A percentile compares a stretch with the other conserved stretches of the same genome.
Conservation (phyloP, 2,797 vertebrate genomes). For the Notoglanidium macrostoma region DNA sequence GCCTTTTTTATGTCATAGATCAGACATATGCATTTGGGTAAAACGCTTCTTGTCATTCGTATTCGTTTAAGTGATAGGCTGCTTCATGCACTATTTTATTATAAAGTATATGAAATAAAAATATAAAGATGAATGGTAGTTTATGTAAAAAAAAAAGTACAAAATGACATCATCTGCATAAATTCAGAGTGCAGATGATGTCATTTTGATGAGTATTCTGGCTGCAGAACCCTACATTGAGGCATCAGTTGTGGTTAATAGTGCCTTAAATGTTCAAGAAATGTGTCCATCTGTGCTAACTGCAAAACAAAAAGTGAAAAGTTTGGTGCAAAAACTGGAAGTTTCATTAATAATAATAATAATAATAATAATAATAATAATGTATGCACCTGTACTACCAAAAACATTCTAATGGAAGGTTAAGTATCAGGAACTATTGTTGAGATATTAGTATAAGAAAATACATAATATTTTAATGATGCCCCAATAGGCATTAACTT, state of each 20-base stretch:
- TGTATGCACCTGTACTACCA: neutral
- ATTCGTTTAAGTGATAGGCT: neutral
- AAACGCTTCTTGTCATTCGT: neutral
- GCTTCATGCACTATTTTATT: neutral
- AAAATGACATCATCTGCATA: neutral
- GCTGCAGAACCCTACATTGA: neutral
- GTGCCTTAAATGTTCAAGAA: constrained; percentile 1
- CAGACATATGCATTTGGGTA: neutral
- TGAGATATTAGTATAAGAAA: neutral
- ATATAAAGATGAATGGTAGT: neutral
- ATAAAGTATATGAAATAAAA: neutral
- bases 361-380: neutral
- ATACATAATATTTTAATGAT: neutral
- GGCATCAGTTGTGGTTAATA: constrained; percentile 1
- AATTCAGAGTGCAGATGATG: constrained; percentile 2
- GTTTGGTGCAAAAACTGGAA: neutral
- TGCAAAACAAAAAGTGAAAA: neutral
- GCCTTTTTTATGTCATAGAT: neutral
- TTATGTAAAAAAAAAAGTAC: neutral
- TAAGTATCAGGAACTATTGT: neutral
- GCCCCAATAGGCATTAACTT: neutral
- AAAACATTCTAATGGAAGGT: neutral
- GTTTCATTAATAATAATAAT: neutral
- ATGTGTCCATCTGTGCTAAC: neutral
- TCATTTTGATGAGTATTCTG: neutral